Evolutionary conservation across 2,113 vertebrate species (phyloP).

Genomic region (Morone saxatilis): DNA sequence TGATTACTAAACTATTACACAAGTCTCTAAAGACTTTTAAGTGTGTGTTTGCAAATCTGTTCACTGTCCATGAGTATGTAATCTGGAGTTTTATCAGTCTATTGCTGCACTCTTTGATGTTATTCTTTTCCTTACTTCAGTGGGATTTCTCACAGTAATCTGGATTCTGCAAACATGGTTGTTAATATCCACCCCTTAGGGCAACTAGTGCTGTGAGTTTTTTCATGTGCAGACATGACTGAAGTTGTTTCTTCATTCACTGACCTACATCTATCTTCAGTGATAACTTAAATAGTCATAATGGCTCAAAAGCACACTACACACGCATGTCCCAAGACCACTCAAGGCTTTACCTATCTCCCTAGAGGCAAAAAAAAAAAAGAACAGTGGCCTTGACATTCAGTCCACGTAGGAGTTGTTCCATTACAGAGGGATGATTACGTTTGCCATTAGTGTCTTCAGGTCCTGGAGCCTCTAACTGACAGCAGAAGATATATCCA

Average conservation of each 20-base stretch:
- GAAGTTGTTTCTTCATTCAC: neutral
- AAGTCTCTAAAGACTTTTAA: neutral
- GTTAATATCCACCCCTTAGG: neutral
- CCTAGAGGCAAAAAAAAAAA: neutral
- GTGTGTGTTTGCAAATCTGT: neutral
- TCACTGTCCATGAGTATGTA: neutral
- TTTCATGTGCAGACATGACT: neutral
- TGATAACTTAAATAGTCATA: neutral
- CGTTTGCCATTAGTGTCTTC: neutral
- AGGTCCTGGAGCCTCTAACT: neutral
- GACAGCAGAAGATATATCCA: neutral
- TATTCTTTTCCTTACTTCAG: neutral
- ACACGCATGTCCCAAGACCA: neutral
- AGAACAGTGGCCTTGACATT: neutral
- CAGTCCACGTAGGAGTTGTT: neutral
- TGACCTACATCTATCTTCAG: slow-evolving; percentile 38
- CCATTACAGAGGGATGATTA: neutral
- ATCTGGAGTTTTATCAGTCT: neutral
- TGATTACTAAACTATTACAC: neutral
- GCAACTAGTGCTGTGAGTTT: neutral
- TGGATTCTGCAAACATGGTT: neutral
- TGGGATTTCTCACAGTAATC: neutral
- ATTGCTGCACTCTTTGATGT: neutral
- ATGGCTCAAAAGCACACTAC: neutral
- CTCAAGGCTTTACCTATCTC: neutral